Conservation (phyloP, 2,888 invertebrate species). For the Latrodectus hesperus region DNA sequence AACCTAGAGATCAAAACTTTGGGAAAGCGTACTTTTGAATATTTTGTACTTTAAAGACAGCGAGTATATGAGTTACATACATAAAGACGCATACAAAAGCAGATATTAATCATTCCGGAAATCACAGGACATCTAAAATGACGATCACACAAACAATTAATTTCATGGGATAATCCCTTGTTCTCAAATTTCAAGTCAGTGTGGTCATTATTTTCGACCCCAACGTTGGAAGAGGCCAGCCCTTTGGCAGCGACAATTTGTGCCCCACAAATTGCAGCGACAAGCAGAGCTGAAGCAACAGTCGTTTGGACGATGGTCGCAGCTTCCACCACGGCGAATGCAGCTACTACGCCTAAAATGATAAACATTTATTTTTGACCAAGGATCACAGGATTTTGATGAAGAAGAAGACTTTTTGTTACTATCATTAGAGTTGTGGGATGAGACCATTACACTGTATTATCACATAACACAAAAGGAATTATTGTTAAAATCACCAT, state of each 20-base stretch:
- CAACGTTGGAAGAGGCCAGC: slow-evolving; percentile 85
- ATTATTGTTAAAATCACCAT: too few species aligned
- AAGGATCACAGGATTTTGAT: too few species aligned
- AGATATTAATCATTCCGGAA: slow-evolving; percentile 1
- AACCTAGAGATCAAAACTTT: neutral
- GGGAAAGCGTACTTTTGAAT: slow-evolving; percentile 41
- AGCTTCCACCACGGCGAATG: slow-evolving; percentile 86
- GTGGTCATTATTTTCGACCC: slow-evolving; percentile 46
- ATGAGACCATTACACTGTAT: too few species aligned
- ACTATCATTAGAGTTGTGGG: too few species aligned
- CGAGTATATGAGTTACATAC: slow-evolving; percentile 20
- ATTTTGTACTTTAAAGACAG: slow-evolving; percentile 61
- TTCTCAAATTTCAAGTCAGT: slow-evolving; percentile 1
- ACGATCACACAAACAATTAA: slow-evolving; percentile 20
- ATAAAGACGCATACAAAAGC: slow-evolving; percentile 46
- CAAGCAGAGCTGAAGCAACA: slow-evolving; percentile 90
- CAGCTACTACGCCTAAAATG: slow-evolving; percentile 76
- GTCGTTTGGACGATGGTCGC: slow-evolving; percentile 88
- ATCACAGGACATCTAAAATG: neutral
- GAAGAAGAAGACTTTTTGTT: too few species aligned
- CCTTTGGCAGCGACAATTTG: slow-evolving; percentile 90
- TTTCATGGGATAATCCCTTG: neutral
- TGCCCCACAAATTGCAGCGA: slow-evolving; percentile 91
- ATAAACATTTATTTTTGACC: neutral
- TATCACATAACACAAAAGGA: too few species aligned